A percentile compares a stretch with the other conserved stretches of the same genome.
Evolutionary conservation across 2,888 invertebrate species (phyloP).

Genomic region (Thymelicus lineola): DNA sequence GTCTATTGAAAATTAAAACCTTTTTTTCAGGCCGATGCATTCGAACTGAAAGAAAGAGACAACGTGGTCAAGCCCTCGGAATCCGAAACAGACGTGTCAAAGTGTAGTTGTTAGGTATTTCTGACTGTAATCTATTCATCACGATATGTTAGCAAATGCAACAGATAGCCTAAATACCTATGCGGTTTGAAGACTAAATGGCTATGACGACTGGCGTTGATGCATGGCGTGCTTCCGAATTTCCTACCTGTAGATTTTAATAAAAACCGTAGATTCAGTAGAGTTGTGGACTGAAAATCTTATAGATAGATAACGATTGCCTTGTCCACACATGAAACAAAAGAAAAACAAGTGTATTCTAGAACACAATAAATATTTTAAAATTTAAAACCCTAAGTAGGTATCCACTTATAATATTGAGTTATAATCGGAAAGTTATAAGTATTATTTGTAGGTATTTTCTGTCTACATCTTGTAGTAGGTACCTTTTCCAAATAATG

Average conservation of each 20-base stretch:
- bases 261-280: not conserved
- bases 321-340: too few relatives aligned
- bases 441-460: not conserved
- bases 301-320: not conserved
- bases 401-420: too few relatives aligned
- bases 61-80: slow-evolving; percentile 79
- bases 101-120: slow-evolving; percentile 76
- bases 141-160: slow-evolving; percentile 44
- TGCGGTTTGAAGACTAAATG: slow-evolving; percentile 2
- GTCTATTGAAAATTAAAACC: too few relatives aligned
- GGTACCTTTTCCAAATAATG: not conserved
- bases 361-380: too few relatives aligned
- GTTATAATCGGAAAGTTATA: too few relatives aligned
- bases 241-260: not conserved
- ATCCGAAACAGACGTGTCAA: slow-evolving; percentile 78
- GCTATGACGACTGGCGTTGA: not conserved
- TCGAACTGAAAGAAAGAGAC: slow-evolving; percentile 78
- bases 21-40: slow-evolving; percentile 77
- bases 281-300: not conserved
- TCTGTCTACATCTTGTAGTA: not conserved
- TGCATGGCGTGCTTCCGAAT: not conserved
- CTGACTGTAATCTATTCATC: slow-evolving; percentile 37
- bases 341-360: too few relatives aligned
- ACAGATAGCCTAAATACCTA: slow-evolving; percentile 33
- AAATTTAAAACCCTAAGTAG: too few relatives aligned